Evolutionary conservation across 1,140 invertebrate genomes (phyloP).

Genomic region (Protaetia brevitarsis): DNA sequence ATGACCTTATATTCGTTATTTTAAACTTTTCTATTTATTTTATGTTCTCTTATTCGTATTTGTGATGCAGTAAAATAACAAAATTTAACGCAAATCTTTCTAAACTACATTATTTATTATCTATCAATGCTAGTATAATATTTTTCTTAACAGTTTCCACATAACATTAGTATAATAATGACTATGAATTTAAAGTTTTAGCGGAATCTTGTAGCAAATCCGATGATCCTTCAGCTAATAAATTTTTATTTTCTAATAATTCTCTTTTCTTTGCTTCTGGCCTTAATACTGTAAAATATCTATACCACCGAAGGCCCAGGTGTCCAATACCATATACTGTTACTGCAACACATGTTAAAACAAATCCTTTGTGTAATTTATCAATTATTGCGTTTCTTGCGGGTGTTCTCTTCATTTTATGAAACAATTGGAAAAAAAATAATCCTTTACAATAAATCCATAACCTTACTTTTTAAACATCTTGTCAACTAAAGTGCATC

Average conservation of each 20-base stretch:
- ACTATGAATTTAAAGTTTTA: background rate
- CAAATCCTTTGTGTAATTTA: conserved; percentile 52
- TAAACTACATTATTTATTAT: background rate
- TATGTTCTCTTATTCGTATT: background rate
- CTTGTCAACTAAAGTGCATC: background rate
- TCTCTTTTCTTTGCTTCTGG: conserved; percentile 50
- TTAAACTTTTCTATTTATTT: background rate
- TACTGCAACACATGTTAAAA: conserved; percentile 52
- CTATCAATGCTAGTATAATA: background rate
- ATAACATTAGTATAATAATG: background rate
- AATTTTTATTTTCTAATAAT: conserved; percentile 48
- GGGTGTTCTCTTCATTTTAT: conserved; percentile 50
- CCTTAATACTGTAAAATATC: conserved; percentile 51
- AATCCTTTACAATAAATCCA: background rate
- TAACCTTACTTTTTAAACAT: background rate
- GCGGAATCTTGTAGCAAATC: conserved; percentile 44
- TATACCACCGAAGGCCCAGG: conserved; percentile 50
- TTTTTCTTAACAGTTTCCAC: background rate
- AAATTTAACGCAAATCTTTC: background rate
- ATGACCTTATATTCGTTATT: conserved; percentile 14
- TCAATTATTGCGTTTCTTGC: conserved; percentile 49
- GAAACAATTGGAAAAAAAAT: background rate
- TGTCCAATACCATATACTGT: conserved; percentile 51
- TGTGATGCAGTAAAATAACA: background rate
- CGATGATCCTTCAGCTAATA: conserved; percentile 53